Percentiles rank a stretch among this genome's conserved stretches.
These are phyloP conservation scores for Phrynocephalus versicolor DNA, from an alignment of 2,113 vertebrate species.

Conservation along the genomic window DNA sequence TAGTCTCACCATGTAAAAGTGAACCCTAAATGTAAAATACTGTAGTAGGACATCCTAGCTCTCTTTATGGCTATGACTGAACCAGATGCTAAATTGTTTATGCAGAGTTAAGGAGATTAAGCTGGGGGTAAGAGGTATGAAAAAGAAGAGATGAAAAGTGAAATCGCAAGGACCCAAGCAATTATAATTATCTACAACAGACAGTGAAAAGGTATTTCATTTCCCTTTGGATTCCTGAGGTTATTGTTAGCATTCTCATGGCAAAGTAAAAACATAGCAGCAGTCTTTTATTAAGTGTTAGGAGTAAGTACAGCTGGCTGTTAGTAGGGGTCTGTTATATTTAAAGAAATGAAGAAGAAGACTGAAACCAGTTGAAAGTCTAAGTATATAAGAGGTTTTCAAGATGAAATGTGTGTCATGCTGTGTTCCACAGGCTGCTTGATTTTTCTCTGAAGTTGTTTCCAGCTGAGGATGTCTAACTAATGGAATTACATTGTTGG, in stretches of 20 bases:
- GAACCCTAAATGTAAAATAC: neutral
- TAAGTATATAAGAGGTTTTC: neutral
- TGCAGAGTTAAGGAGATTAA: conserved; percentile 35
- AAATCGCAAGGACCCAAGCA: conserved; percentile 37
- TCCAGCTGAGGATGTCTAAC: neutral
- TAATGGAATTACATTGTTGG: neutral
- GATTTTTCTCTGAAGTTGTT: neutral
- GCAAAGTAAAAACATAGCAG: conserved; percentile 32
- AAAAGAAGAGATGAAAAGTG: conserved; percentile 40
- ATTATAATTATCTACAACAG: conserved; percentile 55
- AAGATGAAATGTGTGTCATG: neutral
- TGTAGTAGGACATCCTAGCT: neutral
- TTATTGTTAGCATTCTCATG: conserved; percentile 59
- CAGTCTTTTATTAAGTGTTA: conserved; percentile 30
- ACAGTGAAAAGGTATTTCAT: conserved; percentile 49
- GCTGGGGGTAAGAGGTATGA: conserved; percentile 46
- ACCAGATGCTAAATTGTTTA: conserved; percentile 16
- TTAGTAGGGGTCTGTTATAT: neutral
- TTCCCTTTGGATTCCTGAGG: conserved; percentile 45
- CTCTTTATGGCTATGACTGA: neutral
- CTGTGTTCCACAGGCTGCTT: neutral
- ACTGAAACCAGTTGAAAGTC: neutral
- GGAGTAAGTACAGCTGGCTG: neutral
- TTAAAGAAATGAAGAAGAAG: neutral
- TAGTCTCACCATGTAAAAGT: too few relatives aligned